Percentiles rank a stretch among this genome's conserved stretches.
phyloP scores from a whole-genome alignment of 2,113 vertebrate genomes.

The Chamaetylas fuelleborni region DNA sequence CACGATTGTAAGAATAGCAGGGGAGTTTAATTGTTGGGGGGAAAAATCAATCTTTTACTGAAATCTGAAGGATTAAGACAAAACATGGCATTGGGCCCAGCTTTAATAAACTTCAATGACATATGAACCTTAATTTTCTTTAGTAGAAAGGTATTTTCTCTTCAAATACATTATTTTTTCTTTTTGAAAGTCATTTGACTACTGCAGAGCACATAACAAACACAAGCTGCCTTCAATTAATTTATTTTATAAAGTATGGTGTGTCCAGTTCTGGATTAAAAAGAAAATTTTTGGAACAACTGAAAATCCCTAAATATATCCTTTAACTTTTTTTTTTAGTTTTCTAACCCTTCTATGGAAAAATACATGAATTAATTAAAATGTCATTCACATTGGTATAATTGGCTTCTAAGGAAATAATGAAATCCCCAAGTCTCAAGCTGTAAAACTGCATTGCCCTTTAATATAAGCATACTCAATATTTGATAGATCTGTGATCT shows the following conservation, averaged over 20 bases:
- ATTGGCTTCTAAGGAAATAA: not conserved
- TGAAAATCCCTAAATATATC: not conserved
- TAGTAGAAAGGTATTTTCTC: not conserved
- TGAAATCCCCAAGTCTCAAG: not conserved
- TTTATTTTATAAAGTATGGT: not conserved
- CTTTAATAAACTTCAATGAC: slow-evolving; percentile 30
- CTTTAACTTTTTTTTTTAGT: not conserved
- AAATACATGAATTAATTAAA: not conserved
- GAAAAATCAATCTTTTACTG: slow-evolving; percentile 5
- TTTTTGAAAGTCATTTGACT: slow-evolving; percentile 12
- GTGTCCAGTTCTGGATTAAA: not conserved
- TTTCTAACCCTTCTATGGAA: not conserved
- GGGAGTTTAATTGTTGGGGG: not conserved
- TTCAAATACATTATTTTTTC: not conserved
- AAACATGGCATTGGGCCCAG: slow-evolving; percentile 17
- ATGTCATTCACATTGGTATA: not conserved
- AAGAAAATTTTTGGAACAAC: not conserved
- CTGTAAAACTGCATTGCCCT: not conserved
- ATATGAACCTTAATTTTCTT: slow-evolving; percentile 5
- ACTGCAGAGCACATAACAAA: not conserved
- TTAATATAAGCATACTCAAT: not conserved
- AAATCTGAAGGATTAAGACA: slow-evolving; percentile 4
- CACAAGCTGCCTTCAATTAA: not conserved
- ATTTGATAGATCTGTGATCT: not conserved
- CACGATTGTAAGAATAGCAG: not conserved